Base-by-base conservation (phyloP, 2,888 invertebrate genomes). In the Trimorus sp. region DNA sequence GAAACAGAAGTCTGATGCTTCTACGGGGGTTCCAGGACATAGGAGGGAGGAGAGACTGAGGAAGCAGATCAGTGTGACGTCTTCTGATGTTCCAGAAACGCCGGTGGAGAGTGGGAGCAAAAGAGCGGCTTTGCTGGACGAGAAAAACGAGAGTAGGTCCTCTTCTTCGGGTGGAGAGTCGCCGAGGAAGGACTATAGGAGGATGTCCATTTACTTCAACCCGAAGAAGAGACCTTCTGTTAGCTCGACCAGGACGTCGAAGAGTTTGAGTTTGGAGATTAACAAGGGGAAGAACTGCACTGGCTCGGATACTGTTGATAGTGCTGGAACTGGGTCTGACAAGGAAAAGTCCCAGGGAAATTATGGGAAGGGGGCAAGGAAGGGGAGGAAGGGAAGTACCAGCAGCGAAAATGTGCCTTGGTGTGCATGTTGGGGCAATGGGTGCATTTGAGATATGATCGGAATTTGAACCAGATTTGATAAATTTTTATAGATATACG, bases 381-480 rank as follows among this genome's bases (percentile, higher is more conserved):
- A 94, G 86, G 93, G 93, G 1, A 93, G 95, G 87, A 95, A 95
- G 88, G 93, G 94, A 78, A 93, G 95, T 74, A 94, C 94, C 66
- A 93, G 95, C 54, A 95, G 95, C 0, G 95, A 94, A 11, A 95
- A 94, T 86, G 95, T 96, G 85, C 96, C 96, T 0, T 96, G 96
- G 96, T 96, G 96, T 88, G 96, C 96, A 0, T 96, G 96, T 85
- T 96, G 96, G 96, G 96, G 96, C 0, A 96, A 96, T 84, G 96
- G 96, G 0, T 96, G 96, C 90, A 92, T 95, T 66, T 95, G 92
- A 87, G 8, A 68, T 40, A 40, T 40, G 40, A 40, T 7, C 11
- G 11, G 7, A 8, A 40, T 40, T 4, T 40, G 40, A 40, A 40
- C 2, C 15, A 9, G 38, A 14, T 66, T 54, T 37, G 12, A 54